Conservation (phyloP, 2,113 vertebrate species). For the Hystrix cristata region DNA sequence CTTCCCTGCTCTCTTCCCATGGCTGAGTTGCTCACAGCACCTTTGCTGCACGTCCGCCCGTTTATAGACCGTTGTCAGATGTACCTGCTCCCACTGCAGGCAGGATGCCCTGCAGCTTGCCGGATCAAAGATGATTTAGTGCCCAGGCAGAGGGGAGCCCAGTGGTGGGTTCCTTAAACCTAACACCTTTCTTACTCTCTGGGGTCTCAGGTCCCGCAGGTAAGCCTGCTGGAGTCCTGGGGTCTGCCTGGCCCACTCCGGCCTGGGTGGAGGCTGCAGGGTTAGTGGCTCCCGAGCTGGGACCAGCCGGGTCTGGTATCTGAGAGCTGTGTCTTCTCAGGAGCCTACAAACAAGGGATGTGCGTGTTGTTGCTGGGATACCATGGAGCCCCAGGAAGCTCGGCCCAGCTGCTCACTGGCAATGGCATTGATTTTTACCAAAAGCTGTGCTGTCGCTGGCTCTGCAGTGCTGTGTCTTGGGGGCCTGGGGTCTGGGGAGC, state of each 20-base stretch:
- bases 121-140: background rate
- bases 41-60: background rate
- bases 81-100: background rate
- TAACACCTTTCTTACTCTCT: background rate
- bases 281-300: background rate
- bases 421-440: slow-evolving; percentile 76
- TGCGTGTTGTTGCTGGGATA: slow-evolving; percentile 81
- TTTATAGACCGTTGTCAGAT: background rate
- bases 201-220: background rate
- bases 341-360: slow-evolving; percentile 55
- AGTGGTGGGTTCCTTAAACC: background rate
- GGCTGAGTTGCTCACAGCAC: background rate
- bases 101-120: background rate
- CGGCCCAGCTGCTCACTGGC: slow-evolving; percentile 53
- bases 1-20: accelerated
- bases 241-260: background rate
- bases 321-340: slow-evolving; percentile 50
- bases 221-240: background rate
- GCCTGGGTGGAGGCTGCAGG: background rate
- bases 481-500: background rate
- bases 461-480: background rate
- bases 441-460: background rate
- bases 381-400: slow-evolving; percentile 54
- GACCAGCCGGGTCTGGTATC: slow-evolving; percentile 16
- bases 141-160: background rate